Evolutionary conservation across 2,888 invertebrate genomes (phyloP), one percentile per base, ranked within the genome.

Genomic region (Aspidiotus rigidus): DNA sequence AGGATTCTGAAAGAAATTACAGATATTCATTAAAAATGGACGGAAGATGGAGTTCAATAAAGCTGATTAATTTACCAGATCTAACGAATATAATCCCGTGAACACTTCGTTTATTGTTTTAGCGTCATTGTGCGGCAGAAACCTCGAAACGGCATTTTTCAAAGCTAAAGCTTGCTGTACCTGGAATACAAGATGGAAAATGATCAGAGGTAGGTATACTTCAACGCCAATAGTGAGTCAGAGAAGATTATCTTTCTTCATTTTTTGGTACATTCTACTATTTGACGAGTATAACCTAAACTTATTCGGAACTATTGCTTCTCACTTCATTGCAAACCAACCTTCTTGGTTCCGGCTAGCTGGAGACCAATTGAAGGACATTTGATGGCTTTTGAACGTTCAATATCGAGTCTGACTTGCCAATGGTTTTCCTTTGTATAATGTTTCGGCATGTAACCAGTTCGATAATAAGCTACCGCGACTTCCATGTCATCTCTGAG

Each of bases 301-400:
- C 13, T 11, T 39, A n/a, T 40, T 49, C 41, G 1, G 15, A 11
- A n/a, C n/a, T 49, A 1, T 13, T 13, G 2, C 28, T 28, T 3
- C 28, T 28, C 28, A 28, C 28, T 28, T 28, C 5, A 28, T 28
- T 28, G 28, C 10, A 49, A 49, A 49, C 28, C 17, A 75, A 78
- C 82, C 80, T 95, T 95, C 80, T 96, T 96, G 0, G 93, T 92
- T 56, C 95, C 96, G 0, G 96, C 96, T 75, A 99, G 81, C 78
- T 93, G 93, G 79, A 92, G 92, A 15, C 90, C 89, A 75, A 96
- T 92, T 15, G 93, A 91, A 0, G 99, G 99, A 75, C 95, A 94
- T 78, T 99, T 98, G 74, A 99, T 93, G 2, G 98, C 95, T 66
- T 81, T 75, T 0, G 93, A 93, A 72, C 86, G 83, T 79, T 99